phyloP scores from a whole-genome alignment of 1,140 invertebrate genomes.

The Xylocopa sonorina region DNA sequence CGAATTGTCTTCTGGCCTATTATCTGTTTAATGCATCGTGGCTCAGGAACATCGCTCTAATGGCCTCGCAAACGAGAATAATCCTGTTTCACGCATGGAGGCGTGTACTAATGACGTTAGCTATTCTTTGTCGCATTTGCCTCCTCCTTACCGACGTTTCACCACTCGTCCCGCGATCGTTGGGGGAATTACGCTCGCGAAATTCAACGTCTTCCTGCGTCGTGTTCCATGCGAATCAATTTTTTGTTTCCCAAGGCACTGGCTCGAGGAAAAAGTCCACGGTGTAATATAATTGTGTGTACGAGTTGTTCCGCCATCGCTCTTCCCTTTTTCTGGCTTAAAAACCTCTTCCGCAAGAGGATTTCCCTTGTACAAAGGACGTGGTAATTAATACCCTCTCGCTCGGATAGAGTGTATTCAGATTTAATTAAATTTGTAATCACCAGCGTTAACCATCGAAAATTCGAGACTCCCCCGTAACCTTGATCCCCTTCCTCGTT shows the following conservation, averaged over 20 bases:
- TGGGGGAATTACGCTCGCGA: too few relatives aligned
- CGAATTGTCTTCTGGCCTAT: slow-evolving; percentile 31
- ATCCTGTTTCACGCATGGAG: slow-evolving; percentile 68
- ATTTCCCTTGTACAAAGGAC: background rate
- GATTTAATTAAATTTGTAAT: slow-evolving; percentile 32
- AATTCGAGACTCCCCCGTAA: background rate
- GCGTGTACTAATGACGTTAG: slow-evolving; percentile 59
- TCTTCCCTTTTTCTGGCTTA: background rate
- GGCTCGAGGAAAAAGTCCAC: too few relatives aligned
- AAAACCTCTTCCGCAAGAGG: background rate
- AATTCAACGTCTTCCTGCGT: background rate
- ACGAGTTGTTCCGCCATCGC: background rate
- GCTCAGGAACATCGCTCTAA: slow-evolving; percentile 48
- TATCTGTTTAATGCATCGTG: slow-evolving; percentile 60
- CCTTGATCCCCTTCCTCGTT: too few relatives aligned
- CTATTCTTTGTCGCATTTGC: slow-evolving; percentile 49
- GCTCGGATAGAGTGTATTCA: too few relatives aligned
- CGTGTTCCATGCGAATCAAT: background rate
- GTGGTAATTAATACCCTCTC: background rate
- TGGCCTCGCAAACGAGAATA: slow-evolving; percentile 65
- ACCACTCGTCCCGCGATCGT: background rate
- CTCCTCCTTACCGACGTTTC: slow-evolving; percentile 1
- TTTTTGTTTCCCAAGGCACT: background rate
- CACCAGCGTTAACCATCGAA: too few relatives aligned
- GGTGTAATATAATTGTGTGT: background rate